Conservation (phyloP, 2,888 invertebrate genomes). For the Dolomedes plantarius region DNA sequence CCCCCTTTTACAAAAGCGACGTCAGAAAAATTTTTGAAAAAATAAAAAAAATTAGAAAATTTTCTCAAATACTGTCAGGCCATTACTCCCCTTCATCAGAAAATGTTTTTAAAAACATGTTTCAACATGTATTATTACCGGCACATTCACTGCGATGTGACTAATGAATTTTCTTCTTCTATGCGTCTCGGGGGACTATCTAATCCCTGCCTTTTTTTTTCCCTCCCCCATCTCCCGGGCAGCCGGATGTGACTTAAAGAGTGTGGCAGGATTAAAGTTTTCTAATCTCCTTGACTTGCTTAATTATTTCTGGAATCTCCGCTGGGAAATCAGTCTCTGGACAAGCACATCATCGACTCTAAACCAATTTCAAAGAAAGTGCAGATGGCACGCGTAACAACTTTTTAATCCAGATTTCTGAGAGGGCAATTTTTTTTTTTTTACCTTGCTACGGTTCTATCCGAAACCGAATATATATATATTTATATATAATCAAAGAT, state of each 20-base stretch:
- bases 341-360: constrained; percentile 23
- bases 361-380: constrained; percentile 6
- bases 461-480: background rate
- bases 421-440: background rate
- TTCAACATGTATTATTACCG: background rate
- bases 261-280: constrained; percentile 50
- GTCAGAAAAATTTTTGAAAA: too few relatives aligned
- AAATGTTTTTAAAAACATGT: background rate
- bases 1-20: too few relatives aligned
- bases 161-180: background rate
- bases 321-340: constrained; percentile 49
- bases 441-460: background rate
- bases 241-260: constrained; percentile 3
- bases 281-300: constrained; percentile 53
- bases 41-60: too few relatives aligned
- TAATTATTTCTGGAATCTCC: constrained; percentile 52
- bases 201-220: constrained; percentile 6
- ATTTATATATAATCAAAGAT: background rate
- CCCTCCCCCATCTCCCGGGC: background rate
- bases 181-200: background rate
- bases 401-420: background rate
- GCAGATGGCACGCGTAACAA: background rate
- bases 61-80: background rate
- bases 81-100: background rate
- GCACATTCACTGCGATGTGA: background rate